A percentile compares a stretch with the other conserved stretches of the same genome.
phyloP scores from a whole-genome alignment of 2,113 vertebrate genomes.

The Probosciger aterrimus region DNA sequence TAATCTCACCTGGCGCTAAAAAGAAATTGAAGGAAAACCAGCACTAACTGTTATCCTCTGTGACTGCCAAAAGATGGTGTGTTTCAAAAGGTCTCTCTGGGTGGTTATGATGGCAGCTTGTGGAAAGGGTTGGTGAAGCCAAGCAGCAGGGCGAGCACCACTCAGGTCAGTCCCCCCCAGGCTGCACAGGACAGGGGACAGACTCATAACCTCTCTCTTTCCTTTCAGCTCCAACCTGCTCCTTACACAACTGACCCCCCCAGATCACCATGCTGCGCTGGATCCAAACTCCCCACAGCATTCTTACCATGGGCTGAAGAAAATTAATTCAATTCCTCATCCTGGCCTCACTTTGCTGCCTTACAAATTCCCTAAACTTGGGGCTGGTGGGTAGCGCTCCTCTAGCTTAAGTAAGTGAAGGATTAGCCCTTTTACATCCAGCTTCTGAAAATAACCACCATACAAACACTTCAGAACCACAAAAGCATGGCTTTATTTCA shows the following conservation, averaged over 20 bases:
- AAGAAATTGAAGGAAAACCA: not conserved
- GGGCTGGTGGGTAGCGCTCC: not conserved
- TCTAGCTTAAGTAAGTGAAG: not conserved
- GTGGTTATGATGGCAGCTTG: not conserved
- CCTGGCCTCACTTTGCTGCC: not conserved
- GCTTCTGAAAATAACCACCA: not conserved
- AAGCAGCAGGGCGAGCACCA: fast-evolving
- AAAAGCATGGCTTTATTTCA: not conserved
- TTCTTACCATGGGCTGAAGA: not conserved
- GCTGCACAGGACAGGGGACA: not conserved
- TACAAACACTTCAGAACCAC: not conserved
- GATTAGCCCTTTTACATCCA: not conserved
- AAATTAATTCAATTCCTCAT: not conserved
- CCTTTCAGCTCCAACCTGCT: not conserved
- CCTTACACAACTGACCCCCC: not conserved
- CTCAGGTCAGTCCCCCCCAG: not conserved
- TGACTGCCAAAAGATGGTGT: not conserved
- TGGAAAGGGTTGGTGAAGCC: not conserved
- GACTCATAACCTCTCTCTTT: not conserved
- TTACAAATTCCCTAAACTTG: not conserved
- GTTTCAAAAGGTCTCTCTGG: not conserved
- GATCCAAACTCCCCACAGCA: not conserved
- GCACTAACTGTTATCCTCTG: not conserved
- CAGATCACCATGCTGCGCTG: fast-evolving
- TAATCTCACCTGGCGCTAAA: not conserved